Conservation (phyloP, 2,797 vertebrate genomes). For the Mormyrus proboscirostris region DNA sequence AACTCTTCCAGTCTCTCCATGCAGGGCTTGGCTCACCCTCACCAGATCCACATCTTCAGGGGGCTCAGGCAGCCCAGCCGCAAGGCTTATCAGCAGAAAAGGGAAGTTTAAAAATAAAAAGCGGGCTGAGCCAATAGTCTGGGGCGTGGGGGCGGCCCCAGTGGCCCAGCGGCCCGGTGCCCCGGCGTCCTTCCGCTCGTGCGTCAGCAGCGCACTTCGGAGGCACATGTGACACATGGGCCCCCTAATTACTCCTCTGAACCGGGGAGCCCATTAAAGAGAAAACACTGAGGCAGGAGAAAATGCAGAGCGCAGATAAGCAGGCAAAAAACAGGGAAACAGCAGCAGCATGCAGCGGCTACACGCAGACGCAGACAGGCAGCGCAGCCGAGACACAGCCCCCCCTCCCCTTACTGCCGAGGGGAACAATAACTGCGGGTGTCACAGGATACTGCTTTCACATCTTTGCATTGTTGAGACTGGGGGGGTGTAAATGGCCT, state of each 20-base stretch:
- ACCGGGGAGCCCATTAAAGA: background rate
- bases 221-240: conserved; percentile 16
- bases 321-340: background rate
- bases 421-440: conserved; percentile 55
- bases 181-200: conserved; percentile 37
- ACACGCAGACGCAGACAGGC: conserved; percentile 25
- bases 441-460: conserved; percentile 58
- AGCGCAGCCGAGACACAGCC: conserved; percentile 23
- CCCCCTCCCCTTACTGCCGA: conserved; percentile 41
- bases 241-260: conserved; percentile 23
- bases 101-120: conserved; percentile 53
- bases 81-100: conserved; percentile 49
- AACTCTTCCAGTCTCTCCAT: background rate
- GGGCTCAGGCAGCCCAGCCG: background rate
- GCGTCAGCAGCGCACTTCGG: conserved; percentile 32
- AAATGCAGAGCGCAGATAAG: conserved; percentile 5
- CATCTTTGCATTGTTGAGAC: conserved; percentile 51
- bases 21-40: background rate
- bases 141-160: background rate
- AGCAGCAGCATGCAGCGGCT: background rate
- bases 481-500: background rate
- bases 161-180: background rate
- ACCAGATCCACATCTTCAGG: background rate
- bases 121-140: background rate
- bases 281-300: background rate